phyloP scores from a whole-genome alignment of 2,888 invertebrate genomes.

The Coleophora deauratella region DNA sequence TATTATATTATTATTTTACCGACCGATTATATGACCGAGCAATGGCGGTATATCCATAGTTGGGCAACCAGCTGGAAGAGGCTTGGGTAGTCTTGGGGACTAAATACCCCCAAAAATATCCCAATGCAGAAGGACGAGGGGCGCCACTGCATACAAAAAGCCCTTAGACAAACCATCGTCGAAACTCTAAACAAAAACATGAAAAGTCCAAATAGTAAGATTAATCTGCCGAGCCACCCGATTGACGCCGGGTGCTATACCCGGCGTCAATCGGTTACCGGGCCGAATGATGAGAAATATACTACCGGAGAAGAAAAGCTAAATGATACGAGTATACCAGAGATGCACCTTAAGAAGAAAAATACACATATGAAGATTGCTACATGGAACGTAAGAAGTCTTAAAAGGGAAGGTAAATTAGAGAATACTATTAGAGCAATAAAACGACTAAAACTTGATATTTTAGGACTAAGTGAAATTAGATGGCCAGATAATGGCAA shows the following conservation, averaged over 20 bases:
- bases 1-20: too few relatives aligned
- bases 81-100: slow-evolving; percentile 9
- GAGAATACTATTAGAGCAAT: too few relatives aligned
- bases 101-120: slow-evolving; percentile 8
- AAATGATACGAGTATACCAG: too few relatives aligned
- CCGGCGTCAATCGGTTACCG: neutral
- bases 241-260: too few relatives aligned
- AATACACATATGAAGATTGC: neutral
- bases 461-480: too few relatives aligned
- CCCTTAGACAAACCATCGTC: too few relatives aligned
- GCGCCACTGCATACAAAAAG: slow-evolving; percentile 12
- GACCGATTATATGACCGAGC: slow-evolving; percentile 17
- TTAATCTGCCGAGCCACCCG: neutral
- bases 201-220: neutral
- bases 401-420: too few relatives aligned
- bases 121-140: neutral
- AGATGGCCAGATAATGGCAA: too few relatives aligned
- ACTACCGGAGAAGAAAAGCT: neutral
- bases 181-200: slow-evolving; percentile 3
- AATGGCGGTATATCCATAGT: slow-evolving; percentile 16
- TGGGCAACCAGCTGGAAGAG: slow-evolving; percentile 6
- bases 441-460: too few relatives aligned
- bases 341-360: neutral
- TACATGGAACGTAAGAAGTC: too few relatives aligned
- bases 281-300: neutral